Evolutionary conservation across 2,888 invertebrate genomes (phyloP).

Genomic region (Trachelus iudaicus): DNA sequence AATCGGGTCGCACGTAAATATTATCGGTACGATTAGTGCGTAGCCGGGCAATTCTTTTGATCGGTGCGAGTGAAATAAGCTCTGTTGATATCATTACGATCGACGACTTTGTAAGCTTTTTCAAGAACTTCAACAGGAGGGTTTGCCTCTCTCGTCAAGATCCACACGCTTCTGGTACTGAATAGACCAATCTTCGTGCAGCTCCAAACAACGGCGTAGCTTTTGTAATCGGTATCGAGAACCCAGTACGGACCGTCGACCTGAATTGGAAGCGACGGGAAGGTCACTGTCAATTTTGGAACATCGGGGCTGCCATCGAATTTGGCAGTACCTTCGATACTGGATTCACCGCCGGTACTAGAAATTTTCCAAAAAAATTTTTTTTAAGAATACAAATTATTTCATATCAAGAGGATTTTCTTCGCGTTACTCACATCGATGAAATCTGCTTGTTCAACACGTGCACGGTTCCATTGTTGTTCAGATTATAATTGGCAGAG

Average conservation of each 20-base stretch:
- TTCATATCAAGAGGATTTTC: background rate
- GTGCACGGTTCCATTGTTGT: conserved; percentile 63
- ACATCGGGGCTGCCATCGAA: conserved; percentile 68
- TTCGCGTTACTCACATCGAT: conserved; percentile 59
- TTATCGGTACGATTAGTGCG: background rate
- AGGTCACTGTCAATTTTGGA: conserved; percentile 72
- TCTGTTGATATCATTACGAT: conserved; percentile 70
- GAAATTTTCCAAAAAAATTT: conserved; percentile 16
- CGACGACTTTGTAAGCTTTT: conserved; percentile 70
- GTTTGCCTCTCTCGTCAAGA: conserved; percentile 72
- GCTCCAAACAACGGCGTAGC: conserved; percentile 73
- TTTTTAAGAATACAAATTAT: background rate
- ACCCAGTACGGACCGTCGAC: conserved; percentile 73
- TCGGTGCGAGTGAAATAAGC: conserved; percentile 73
- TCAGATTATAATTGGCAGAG: conserved; percentile 73
- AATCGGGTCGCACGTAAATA: background rate
- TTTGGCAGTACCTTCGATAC: conserved; percentile 71
- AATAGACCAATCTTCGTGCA: conserved; percentile 69
- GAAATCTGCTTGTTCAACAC: conserved; percentile 67
- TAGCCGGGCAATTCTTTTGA: conserved; percentile 70
- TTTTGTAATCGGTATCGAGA: conserved; percentile 73
- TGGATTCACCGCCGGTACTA: conserved; percentile 70
- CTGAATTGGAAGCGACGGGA: conserved; percentile 72
- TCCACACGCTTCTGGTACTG: conserved; percentile 69
- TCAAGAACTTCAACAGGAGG: conserved; percentile 71